Conservation (phyloP, 2,113 vertebrate species). For the Phyllostomus discolor region DNA sequence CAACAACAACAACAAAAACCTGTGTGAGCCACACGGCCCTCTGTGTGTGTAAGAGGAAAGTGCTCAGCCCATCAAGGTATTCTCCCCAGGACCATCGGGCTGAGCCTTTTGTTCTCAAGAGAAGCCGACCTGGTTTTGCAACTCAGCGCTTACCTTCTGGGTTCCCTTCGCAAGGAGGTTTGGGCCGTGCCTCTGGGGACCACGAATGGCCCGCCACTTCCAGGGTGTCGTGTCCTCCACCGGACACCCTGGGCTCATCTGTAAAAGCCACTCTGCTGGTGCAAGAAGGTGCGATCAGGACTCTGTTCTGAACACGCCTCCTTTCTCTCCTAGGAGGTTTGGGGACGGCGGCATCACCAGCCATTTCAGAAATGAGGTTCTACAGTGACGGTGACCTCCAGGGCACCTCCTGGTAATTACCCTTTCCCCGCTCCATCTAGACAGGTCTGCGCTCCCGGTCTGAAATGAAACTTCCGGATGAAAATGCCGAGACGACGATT, state of each 20-base stretch:
- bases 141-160: not conserved
- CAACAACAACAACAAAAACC: not conserved
- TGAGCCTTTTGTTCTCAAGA: not conserved
- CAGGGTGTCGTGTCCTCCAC: fast-evolving
- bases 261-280: not conserved
- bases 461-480: not conserved
- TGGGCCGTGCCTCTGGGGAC: not conserved
- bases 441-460: not conserved
- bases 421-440: not conserved
- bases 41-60: constrained; percentile 14
- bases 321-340: not conserved
- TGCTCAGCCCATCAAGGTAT: not conserved
- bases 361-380: not conserved
- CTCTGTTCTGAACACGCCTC: not conserved
- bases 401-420: not conserved
- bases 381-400: not conserved
- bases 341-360: not conserved
- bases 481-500: not conserved
- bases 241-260: fast-evolving
- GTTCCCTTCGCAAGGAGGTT: not conserved
- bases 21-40: not conserved
- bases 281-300: too few species aligned
- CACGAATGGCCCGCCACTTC: not conserved
- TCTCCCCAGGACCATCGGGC: not conserved
- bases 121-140: not conserved